These are phyloP conservation scores for Timandra comae DNA, from an alignment of 2,888 invertebrate genomes.

Conservation along the genomic window DNA sequence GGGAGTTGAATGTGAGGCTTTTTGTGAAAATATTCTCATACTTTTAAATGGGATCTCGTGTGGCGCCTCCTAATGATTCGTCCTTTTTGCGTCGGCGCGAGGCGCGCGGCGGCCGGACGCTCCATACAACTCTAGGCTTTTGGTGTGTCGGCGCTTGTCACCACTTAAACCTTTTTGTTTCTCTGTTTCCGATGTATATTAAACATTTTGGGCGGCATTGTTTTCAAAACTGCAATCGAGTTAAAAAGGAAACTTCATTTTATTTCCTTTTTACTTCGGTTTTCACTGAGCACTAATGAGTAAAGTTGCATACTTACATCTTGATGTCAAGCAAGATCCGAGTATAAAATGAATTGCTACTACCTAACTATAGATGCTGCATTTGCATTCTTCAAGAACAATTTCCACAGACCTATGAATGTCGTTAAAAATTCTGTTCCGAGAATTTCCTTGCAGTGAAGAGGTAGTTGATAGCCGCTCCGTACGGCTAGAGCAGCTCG, in stretches of 20 bases:
- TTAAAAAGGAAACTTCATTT: slow-evolving; percentile 2
- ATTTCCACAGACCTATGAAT: too few species aligned
- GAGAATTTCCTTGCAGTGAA: too few species aligned
- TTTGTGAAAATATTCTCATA: slow-evolving; percentile 77
- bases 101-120: slow-evolving; percentile 50
- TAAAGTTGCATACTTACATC: background rate
- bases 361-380: too few species aligned
- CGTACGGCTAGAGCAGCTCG: too few species aligned
- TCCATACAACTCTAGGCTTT: slow-evolving; percentile 60
- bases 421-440: background rate
- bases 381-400: too few species aligned
- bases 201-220: slow-evolving; percentile 70
- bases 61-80: slow-evolving; percentile 76
- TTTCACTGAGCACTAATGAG: background rate
- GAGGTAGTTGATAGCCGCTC: too few species aligned
- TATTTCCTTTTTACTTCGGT: background rate
- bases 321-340: too few species aligned
- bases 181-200: slow-evolving; percentile 67
- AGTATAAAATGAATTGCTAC: too few species aligned
- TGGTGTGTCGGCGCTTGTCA: slow-evolving; percentile 70
- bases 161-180: slow-evolving; percentile 58
- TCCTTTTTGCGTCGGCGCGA: slow-evolving; percentile 70
- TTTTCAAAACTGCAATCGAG: slow-evolving; percentile 33
- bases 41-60: slow-evolving; percentile 76
- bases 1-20: slow-evolving; percentile 75